Conservation (phyloP, 1,140 invertebrate genomes). For the Psix sp. region DNA sequence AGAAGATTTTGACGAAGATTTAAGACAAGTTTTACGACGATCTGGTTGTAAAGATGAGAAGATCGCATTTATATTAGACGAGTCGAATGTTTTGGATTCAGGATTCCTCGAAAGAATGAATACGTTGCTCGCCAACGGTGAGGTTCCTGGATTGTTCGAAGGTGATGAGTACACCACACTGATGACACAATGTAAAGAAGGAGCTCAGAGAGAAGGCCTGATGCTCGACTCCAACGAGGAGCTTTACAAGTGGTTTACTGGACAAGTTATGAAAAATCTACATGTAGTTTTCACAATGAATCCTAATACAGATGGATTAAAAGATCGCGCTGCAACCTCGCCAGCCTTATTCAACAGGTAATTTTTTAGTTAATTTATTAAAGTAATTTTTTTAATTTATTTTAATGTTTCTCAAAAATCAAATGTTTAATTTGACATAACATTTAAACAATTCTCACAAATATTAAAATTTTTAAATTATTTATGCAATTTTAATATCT, state of each 20-base stretch:
- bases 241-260: conserved; percentile 98
- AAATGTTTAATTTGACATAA: too few species aligned
- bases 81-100: conserved; percentile 99
- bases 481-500: too few species aligned
- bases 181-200: conserved; percentile 99
- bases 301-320: conserved; percentile 97
- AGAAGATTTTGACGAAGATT: conserved; percentile 99
- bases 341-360: conserved; percentile 99
- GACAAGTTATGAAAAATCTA: conserved; percentile 98
- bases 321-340: conserved; percentile 98
- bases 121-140: conserved; percentile 98
- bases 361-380: not conserved
- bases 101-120: conserved; percentile 99
- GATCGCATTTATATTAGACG: conserved; percentile 99
- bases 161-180: conserved; percentile 98
- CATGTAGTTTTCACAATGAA: conserved; percentile 99
- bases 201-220: conserved; percentile 96
- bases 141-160: conserved; percentile 95
- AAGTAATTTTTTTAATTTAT: too few species aligned
- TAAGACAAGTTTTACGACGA: conserved; percentile 93
- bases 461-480: not conserved
- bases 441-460: too few species aligned
- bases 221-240: conserved; percentile 99
- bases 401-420: too few species aligned
- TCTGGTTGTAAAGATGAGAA: conserved; percentile 99